Percentiles rank a stretch among this genome's conserved stretches.
These are phyloP conservation scores for Calephelis virginiensis DNA, from an alignment of 1,140 invertebrate genomes.

Conservation along the genomic window DNA sequence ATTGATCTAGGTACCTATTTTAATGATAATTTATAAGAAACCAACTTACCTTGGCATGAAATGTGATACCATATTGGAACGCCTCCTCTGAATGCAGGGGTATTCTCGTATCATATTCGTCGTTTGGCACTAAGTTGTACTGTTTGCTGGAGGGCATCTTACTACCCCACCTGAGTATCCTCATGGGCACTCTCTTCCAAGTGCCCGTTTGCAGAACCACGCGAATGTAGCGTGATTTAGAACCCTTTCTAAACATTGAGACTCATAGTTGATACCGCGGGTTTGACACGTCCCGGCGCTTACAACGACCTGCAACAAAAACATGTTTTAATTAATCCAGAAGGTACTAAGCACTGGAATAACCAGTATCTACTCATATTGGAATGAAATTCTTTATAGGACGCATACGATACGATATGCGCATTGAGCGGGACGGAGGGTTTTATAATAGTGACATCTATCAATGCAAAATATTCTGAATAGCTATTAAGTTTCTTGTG, in stretches of 20 bases:
- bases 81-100: slow-evolving; percentile 97
- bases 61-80: slow-evolving; percentile 97
- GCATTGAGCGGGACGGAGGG: too few species aligned
- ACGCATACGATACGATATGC: too few species aligned
- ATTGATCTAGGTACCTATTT: too few species aligned
- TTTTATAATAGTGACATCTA: too few species aligned
- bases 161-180: slow-evolving; percentile 66
- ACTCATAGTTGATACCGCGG: slow-evolving; percentile 29
- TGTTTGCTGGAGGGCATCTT: slow-evolving; percentile 92
- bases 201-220: slow-evolving; percentile 50
- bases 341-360: too few species aligned
- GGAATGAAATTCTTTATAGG: too few species aligned
- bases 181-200: slow-evolving; percentile 64
- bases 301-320: slow-evolving; percentile 34
- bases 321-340: too few species aligned
- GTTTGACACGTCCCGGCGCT: slow-evolving; percentile 25
- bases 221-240: slow-evolving; percentile 53
- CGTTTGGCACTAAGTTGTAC: slow-evolving; percentile 96
- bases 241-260: slow-evolving; percentile 58
- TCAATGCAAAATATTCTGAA: too few species aligned
- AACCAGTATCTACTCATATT: too few species aligned
- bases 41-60: slow-evolving; percentile 94
- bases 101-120: slow-evolving; percentile 95
- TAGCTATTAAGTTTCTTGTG: too few species aligned
- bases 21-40: not conserved